These are phyloP conservation scores for Otis tarda DNA, from an alignment of 2,113 vertebrate species.

Conservation along the genomic window DNA sequence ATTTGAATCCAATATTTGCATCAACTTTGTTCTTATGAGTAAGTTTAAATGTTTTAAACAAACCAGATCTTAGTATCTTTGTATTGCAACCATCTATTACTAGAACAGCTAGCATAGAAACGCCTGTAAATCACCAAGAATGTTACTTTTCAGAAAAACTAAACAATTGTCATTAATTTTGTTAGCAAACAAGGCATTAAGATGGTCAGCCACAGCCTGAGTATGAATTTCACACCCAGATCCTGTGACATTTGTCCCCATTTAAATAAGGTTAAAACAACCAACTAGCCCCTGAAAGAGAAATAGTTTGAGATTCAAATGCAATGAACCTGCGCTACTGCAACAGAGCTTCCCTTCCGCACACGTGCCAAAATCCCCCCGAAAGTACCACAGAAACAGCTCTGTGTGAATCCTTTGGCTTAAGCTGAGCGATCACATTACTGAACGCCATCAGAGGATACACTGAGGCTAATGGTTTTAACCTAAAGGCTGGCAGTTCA, in stretches of 20 bases:
- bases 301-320: not conserved
- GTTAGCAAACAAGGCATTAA: not conserved
- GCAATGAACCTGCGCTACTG: not conserved
- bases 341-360: not conserved
- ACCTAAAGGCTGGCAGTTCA: not conserved
- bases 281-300: not conserved
- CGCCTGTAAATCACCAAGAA: not conserved
- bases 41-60: constrained; percentile 17
- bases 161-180: not conserved
- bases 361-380: not conserved
- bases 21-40: not conserved
- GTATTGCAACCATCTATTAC: not conserved
- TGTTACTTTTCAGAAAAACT: not conserved
- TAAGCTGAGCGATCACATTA: not conserved
- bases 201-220: not conserved
- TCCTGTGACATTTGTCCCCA: not conserved
- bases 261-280: not conserved
- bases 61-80: not conserved
- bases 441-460: not conserved
- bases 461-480: not conserved
- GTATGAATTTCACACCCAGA: not conserved
- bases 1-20: constrained; percentile 35
- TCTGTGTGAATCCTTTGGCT: not conserved
- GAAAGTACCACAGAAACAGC: not conserved
- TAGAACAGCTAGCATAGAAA: not conserved